Base-by-base conservation (phyloP, 2,113 vertebrate species). In the Merops nubicus region DNA sequence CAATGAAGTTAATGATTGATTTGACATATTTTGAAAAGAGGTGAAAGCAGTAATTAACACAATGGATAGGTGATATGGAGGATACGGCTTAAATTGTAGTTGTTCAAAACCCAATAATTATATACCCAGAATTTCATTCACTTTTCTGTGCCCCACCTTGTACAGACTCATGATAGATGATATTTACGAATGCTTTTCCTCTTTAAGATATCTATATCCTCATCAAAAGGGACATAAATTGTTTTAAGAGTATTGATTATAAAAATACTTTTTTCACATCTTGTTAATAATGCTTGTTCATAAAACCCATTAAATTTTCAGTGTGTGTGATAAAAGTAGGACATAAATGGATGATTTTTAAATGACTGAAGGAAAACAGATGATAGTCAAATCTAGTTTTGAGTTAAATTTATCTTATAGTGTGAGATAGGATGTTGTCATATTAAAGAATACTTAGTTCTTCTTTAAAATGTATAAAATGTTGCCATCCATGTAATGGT, bases 291-390 rank as follows among this genome's bases (percentile, higher is more conserved):
- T 82, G 29, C 21, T 72, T 23, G 36, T 64, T 78, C 59, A 68
- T 79, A 76, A 89, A 65, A 31, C 5, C 22, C n/a, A 16, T 85
- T 85, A 60, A 31, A 43, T 76, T 85, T 89, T 90, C 59, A 65
- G 26, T 6, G 25, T 45, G 29, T 83, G 11, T 64, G 50, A 60
- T 82, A 28, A 25, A 95, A 73, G 40, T 78, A 33, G 36, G 40
- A 91, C 26, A 68, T 62, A 80, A 91, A 43, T 42, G 17, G 33
- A 65, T 74, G 38, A 59, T 83, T 85, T 84, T 86, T 42, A 88
- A 86, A 56, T 33, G 63, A 8, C 48, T 88, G 62, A 51, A 77
- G 54, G 34, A 78, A 76, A 90, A 79, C 9, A 68, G 29, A 3
- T 36, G 31, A 15, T 33, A 83, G 25, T 50, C 45, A 56, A 68